Evolutionary conservation across 2,888 invertebrate species (phyloP), one percentile per base, ranked within the genome.

Genomic region (Pedicia rivosa): DNA sequence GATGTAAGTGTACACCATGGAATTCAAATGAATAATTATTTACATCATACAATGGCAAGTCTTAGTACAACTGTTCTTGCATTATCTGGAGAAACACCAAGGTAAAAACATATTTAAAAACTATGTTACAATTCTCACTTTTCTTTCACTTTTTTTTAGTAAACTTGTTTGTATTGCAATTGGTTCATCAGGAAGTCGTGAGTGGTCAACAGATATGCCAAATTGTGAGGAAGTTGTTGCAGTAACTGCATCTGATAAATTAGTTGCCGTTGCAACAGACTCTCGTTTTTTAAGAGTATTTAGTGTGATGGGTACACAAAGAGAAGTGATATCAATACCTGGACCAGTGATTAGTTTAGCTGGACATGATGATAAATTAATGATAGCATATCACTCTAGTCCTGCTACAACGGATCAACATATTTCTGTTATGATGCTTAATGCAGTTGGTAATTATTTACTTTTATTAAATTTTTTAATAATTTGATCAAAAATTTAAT

Each of bases 1-100:
- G 92, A 98, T 60, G 72, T 80, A 0, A 73, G 78, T 35, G 65
- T 86, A 9, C 92, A 97, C 55, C 90, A 90, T 53, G 77, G 86
- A 15, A 74, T 97, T 55, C 86, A 90, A 54, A 68, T 97, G 44
- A 77, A 76, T 49, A 97, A 98, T 64, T 78, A 76, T 51, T 63
- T 78, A 27, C 77, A 78, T 43, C 90, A 92, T 60, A 78, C 77
- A 2, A 75, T 97, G 72, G 95, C 87, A 8, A 80, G 86, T 41
- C 59, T 98, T 37, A 88, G 90, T 6, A 63, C 70, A 2, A 71
- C 79, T 40, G 87, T 82, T 7, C 63, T 94, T 3, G 79, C 80
- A 1, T 62, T 94, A 42, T 86, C 87, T 4, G 76, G 73, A 40
- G 75, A 75, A 42, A 66, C 65, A 10, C 70, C 75, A 6, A 55